Conservation (phyloP, 2,113 vertebrate genomes). For the Eclectus roratus region DNA sequence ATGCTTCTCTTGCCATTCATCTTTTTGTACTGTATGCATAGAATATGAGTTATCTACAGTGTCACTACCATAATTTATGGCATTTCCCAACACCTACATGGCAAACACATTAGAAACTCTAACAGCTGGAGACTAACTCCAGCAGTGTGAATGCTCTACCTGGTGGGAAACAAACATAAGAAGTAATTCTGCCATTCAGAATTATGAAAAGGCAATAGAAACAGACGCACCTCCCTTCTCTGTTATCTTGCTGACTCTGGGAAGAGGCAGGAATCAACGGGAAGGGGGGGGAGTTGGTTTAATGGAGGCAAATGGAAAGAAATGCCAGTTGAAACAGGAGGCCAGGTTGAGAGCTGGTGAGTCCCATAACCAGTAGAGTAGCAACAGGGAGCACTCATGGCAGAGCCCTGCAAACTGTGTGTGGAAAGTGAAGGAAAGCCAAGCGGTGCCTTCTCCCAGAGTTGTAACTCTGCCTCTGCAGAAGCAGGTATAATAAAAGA, state of each 20-base stretch:
- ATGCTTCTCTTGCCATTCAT: constrained; percentile 40
- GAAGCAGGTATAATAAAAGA: background rate
- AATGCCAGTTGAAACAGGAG: background rate
- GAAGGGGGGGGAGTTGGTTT: background rate
- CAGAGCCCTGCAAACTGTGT: fast-evolving
- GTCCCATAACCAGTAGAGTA: fast-evolving
- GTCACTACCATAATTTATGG: background rate
- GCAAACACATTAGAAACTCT: constrained; percentile 16
- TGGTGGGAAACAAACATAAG: background rate
- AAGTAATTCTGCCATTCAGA: background rate
- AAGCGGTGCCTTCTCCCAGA: background rate
- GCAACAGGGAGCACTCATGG: background rate
- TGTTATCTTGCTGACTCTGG: background rate
- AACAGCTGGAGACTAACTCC: background rate
- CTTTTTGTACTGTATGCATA: background rate
- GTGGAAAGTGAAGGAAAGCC: background rate
- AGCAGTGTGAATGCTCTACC: background rate
- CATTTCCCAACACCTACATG: constrained; percentile 26
- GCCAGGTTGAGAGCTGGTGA: background rate
- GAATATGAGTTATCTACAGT: background rate
- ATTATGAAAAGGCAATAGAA: background rate
- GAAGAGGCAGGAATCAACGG: background rate
- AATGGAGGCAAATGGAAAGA: background rate
- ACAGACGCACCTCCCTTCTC: background rate
- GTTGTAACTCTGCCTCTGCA: background rate